Conservation (phyloP, 2,113 vertebrate species). For the Oncorhynchus keta region DNA sequence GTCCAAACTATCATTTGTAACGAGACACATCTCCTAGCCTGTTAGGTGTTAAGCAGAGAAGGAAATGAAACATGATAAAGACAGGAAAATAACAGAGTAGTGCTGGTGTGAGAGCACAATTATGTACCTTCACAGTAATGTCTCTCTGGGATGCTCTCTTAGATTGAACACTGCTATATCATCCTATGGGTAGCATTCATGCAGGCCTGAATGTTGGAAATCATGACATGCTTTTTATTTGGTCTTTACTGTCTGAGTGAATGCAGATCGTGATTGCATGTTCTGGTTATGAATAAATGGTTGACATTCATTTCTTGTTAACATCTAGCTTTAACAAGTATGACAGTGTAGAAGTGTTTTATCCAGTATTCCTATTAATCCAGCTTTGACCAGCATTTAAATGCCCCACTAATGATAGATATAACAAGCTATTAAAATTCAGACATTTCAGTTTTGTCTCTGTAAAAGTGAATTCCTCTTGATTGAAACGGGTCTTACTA, state of each 20-base stretch:
- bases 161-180: neutral
- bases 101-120: neutral
- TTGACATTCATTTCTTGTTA: no score
- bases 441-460: neutral
- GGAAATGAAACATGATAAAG: neutral
- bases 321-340: no score
- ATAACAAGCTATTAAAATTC: neutral
- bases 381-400: no score
- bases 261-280: no score
- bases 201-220: no score
- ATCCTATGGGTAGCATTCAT: no score
- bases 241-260: no score
- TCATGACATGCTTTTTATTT: no score
- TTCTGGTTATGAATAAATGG: no score
- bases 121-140: neutral
- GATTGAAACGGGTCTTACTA: neutral
- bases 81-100: neutral
- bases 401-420: no score
- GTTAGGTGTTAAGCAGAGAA: neutral
- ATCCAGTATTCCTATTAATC: no score
- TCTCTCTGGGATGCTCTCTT: neutral
- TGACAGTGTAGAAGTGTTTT: no score
- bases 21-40: neutral
- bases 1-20: constrained; percentile 10
- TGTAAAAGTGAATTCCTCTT: neutral